A percentile compares a stretch with the other conserved stretches of the same genome.
Conservation (phyloP, 2,113 vertebrate genomes). For the Cyprichromis sp. region DNA sequence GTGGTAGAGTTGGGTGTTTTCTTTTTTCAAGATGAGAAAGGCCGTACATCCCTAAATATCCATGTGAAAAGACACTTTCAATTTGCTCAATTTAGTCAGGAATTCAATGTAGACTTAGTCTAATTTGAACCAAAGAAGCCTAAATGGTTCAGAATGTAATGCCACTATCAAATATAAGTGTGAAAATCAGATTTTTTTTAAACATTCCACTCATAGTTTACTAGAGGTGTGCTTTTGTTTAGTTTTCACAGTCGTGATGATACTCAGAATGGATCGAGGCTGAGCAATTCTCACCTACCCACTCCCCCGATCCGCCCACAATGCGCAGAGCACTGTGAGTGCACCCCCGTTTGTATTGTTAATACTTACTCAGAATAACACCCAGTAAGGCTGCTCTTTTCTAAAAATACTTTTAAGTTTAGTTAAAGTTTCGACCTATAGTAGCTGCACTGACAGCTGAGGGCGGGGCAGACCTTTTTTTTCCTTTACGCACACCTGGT, state of each 20-base stretch:
- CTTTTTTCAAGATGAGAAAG: neutral
- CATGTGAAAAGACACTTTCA: neutral
- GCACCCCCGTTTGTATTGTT: neutral
- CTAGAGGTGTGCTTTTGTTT: neutral
- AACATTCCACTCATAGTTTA: neutral
- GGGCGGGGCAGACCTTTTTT: neutral
- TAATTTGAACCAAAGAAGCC: neutral
- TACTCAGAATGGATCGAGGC: neutral
- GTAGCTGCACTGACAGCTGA: neutral
- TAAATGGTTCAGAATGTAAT: neutral
- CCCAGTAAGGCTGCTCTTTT: neutral
- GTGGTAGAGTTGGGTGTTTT: neutral
- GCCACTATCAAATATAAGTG: neutral
- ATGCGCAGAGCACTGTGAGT: neutral
- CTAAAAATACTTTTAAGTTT: neutral
- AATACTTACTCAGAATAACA: neutral
- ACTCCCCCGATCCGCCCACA: neutral
- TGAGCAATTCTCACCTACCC: conserved; percentile 1
- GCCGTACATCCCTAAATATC: neutral
- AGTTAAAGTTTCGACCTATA: neutral
- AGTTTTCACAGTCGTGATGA: neutral
- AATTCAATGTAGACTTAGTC: neutral
- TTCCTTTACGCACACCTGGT: conserved; percentile 34
- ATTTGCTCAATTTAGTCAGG: neutral
- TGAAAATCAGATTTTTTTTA: neutral